These are phyloP conservation scores for Elegia similella DNA, from an alignment of 2,888 invertebrate genomes.

Conservation along the genomic window DNA sequence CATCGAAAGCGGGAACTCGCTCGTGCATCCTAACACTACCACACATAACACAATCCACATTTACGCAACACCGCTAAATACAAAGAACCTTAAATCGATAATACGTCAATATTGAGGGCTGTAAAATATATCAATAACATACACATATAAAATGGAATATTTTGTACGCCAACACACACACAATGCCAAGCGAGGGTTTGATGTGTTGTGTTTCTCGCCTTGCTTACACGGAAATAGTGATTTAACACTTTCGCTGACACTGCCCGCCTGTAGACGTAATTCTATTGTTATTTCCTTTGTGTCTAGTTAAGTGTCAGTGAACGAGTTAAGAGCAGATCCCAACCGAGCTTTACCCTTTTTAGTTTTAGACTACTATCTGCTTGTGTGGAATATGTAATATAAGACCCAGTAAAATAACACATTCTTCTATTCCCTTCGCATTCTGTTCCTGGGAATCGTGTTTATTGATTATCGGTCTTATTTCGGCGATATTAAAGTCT, in stretches of 20 bases:
- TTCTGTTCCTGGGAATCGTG: too few species aligned
- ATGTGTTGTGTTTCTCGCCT: constrained; percentile 13
- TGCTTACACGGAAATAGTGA: not conserved
- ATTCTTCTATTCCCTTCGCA: too few species aligned
- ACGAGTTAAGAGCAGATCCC: too few species aligned
- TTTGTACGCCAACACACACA: constrained; percentile 47
- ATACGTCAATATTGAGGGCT: constrained; percentile 48
- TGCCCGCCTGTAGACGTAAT: too few species aligned
- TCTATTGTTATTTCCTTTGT: too few species aligned
- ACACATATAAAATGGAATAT: constrained; percentile 53
- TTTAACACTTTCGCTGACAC: not conserved
- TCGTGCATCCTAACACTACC: not conserved
- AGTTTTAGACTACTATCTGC: too few species aligned
- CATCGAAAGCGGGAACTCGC: not conserved
- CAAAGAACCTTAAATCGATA: constrained; percentile 52
- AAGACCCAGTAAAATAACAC: too few species aligned
- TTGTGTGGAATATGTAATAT: too few species aligned
- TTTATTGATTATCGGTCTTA: too few species aligned
- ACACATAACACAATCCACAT: not conserved
- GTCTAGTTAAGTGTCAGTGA: too few species aligned
- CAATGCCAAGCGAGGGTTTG: constrained; percentile 31
- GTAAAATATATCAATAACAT: constrained; percentile 38
- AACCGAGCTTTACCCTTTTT: too few species aligned
- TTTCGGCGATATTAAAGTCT: too few species aligned
- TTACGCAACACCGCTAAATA: constrained; percentile 23